These are phyloP conservation scores for Agrotis segetum DNA, from an alignment of 2,888 invertebrate species.

Conservation along the genomic window DNA sequence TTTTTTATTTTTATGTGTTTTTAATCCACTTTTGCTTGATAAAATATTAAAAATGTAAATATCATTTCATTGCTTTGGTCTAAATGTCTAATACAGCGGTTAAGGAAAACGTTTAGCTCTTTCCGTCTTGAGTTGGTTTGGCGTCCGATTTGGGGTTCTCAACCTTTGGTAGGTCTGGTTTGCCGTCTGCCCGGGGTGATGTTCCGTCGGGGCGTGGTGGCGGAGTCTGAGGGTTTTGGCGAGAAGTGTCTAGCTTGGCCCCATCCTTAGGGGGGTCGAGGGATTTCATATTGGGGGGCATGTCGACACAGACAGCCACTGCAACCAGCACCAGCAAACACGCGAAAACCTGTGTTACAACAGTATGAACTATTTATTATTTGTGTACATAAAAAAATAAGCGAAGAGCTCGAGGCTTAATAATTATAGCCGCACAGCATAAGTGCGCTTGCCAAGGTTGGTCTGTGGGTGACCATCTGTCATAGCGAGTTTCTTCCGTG, in stretches of 20 bases:
- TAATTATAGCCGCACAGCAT: too few relatives aligned
- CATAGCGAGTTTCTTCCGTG: too few relatives aligned
- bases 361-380: not conserved
- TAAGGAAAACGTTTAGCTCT: constrained; percentile 48
- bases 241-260: constrained; percentile 48
- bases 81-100: constrained; percentile 21
- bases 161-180: constrained; percentile 42
- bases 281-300: constrained; percentile 67
- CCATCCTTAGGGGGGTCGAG: constrained; percentile 72
- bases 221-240: constrained; percentile 51
- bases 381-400: not conserved
- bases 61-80: constrained; percentile 36
- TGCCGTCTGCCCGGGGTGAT: constrained; percentile 47
- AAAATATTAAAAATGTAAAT: constrained; percentile 14
- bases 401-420: too few relatives aligned
- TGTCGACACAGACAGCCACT: constrained; percentile 71
- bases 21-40: too few relatives aligned
- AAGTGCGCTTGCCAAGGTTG: too few relatives aligned
- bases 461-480: too few relatives aligned
- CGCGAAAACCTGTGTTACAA: constrained; percentile 71
- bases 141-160: constrained; percentile 58
- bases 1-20: too few relatives aligned
- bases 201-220: constrained; percentile 33
- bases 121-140: constrained; percentile 68
- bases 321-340: constrained; percentile 79